A percentile compares a stretch with the other conserved stretches of the same genome.
These are phyloP conservation scores for Etheostoma cragini DNA, from an alignment of 2,113 vertebrate species.

Conservation along the genomic window DNA sequence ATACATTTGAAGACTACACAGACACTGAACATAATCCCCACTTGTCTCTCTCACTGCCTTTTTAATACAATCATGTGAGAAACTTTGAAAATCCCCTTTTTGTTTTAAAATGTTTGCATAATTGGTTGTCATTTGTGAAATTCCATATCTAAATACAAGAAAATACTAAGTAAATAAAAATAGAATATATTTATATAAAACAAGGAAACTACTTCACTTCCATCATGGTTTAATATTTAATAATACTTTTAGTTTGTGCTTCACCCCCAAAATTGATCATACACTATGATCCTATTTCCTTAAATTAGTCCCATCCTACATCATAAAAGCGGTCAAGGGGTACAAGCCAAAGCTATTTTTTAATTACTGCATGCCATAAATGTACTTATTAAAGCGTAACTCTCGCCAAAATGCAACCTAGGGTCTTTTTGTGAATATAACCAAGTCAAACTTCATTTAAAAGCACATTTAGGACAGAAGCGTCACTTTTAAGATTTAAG, in stretches of 20 bases:
- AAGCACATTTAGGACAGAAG: too few species aligned
- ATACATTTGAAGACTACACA: conserved; percentile 16
- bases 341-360: background rate
- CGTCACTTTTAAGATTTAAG: too few species aligned
- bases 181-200: background rate
- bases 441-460: too few species aligned
- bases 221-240: background rate
- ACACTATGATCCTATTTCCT: background rate
- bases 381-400: background rate
- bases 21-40: conserved; percentile 20
- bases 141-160: background rate
- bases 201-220: background rate
- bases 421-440: too few species aligned
- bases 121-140: background rate
- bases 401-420: too few species aligned
- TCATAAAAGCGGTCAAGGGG: background rate
- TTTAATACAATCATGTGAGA: background rate
- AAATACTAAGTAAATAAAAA: too few species aligned
- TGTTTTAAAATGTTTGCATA: background rate
- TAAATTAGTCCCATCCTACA: background rate
- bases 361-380: background rate
- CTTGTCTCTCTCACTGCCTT: background rate
- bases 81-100: background rate
- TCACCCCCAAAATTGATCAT: background rate
- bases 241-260: background rate